These are phyloP conservation scores for Pelecanus crispus DNA, from an alignment of 2,113 vertebrate genomes.

Conservation along the genomic window DNA sequence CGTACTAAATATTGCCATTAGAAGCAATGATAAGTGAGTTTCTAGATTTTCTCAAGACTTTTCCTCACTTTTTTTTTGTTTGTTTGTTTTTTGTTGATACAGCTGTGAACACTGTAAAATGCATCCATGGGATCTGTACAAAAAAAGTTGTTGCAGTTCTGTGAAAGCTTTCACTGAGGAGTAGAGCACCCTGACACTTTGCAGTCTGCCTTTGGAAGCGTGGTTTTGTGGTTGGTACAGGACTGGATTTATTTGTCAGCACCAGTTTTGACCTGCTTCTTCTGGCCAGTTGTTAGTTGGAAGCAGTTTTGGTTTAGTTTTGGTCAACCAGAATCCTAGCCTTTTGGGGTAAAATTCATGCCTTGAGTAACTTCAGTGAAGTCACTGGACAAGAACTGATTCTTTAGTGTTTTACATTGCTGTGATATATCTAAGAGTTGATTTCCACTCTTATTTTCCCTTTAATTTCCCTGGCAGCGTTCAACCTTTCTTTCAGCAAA, in stretches of 20 bases:
- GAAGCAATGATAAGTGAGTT: neutral
- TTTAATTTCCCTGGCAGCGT: neutral
- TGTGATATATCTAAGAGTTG: fast-evolving
- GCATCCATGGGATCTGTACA: neutral
- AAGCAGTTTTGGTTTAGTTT: neutral
- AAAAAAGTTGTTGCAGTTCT: neutral
- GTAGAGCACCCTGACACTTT: neutral
- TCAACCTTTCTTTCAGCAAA: neutral
- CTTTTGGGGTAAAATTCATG: neutral
- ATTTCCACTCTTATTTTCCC: neutral
- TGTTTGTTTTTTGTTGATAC: neutral
- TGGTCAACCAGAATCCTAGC: neutral
- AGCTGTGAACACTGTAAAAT: neutral
- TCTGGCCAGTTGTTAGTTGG: neutral
- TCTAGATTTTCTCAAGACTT: neutral
- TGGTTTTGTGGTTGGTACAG: neutral
- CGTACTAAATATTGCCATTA: neutral
- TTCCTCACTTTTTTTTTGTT: neutral
- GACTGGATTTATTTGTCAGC: neutral
- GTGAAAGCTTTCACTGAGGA: neutral
- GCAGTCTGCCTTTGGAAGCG: neutral
- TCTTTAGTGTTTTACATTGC: neutral
- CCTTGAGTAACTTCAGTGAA: neutral
- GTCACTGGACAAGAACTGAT: too few species aligned
- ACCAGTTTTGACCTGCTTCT: fast-evolving